phyloP scores from a whole-genome alignment of 1,140 invertebrate genomes.

The Chrysopa pallens region DNA sequence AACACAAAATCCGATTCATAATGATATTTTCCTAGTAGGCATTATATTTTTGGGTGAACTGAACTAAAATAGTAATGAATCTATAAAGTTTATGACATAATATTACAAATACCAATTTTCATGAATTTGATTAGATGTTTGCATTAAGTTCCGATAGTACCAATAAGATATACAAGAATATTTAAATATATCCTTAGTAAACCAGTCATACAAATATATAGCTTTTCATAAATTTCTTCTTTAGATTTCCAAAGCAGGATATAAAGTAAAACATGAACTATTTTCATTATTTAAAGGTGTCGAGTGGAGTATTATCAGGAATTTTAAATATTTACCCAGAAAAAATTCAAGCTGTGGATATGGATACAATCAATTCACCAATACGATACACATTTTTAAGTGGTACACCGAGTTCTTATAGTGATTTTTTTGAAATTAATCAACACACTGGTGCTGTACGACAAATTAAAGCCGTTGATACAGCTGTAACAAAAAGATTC shows the following conservation, averaged over 20 bases:
- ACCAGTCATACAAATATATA: too few species aligned
- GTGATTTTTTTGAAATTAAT: constrained; percentile 71
- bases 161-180: too few species aligned
- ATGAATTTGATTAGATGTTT: too few species aligned
- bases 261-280: background rate
- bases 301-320: constrained; percentile 60
- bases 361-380: constrained; percentile 66
- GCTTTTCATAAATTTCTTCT: too few species aligned
- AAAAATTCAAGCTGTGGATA: constrained; percentile 72
- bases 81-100: too few species aligned
- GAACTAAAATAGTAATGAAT: too few species aligned
- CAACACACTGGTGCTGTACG: constrained; percentile 57
- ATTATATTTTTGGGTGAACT: too few species aligned
- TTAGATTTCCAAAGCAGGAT: constrained; percentile 1
- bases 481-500: constrained; percentile 41
- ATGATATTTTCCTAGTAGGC: too few species aligned
- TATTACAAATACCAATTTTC: too few species aligned
- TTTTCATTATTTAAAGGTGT: constrained; percentile 32
- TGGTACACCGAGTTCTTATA: constrained; percentile 54
- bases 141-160: too few species aligned
- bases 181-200: too few species aligned
- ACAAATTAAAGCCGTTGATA: constrained; percentile 63
- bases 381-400: constrained; percentile 67
- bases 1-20: too few species aligned
- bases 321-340: constrained; percentile 69